phyloP scores from a whole-genome alignment of 2,113 vertebrate genomes.

The Perca flavescens region DNA sequence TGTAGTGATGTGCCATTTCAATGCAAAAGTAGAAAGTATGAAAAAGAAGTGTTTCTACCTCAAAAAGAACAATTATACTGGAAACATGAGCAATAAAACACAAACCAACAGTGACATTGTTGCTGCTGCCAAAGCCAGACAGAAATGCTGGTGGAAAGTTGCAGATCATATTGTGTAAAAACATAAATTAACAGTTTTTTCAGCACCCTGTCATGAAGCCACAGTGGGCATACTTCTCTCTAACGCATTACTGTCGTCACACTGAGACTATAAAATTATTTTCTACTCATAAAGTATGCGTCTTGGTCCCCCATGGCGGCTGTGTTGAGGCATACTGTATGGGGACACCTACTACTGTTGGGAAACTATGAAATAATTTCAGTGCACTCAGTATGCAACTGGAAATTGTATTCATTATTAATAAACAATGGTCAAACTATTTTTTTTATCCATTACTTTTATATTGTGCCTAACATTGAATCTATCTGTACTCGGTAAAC shows the following conservation, averaged over 20 bases:
- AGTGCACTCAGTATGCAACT: background rate
- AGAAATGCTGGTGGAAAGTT: background rate
- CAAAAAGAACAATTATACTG: background rate
- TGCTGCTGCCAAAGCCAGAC: background rate
- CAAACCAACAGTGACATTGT: background rate
- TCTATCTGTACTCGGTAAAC: background rate
- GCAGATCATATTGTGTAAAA: background rate
- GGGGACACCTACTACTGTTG: background rate
- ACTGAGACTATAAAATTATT: background rate
- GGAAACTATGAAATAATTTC: background rate
- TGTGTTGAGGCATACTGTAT: background rate
- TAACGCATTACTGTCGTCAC: constrained; percentile 34
- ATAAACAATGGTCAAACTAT: background rate
- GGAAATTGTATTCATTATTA: constrained; percentile 2
- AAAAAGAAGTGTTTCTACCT: background rate
- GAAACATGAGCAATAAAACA: background rate
- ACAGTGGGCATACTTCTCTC: constrained; percentile 1
- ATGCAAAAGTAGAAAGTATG: background rate
- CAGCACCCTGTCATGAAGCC: background rate
- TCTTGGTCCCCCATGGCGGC: background rate
- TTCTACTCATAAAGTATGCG: background rate
- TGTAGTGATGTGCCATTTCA: background rate
- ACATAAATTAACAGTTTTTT: constrained; percentile 30
- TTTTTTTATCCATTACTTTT: background rate
- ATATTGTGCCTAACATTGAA: background rate